These are phyloP conservation scores for Apotomis turbidana DNA, from an alignment of 2,888 invertebrate species.

Conservation along the genomic window DNA sequence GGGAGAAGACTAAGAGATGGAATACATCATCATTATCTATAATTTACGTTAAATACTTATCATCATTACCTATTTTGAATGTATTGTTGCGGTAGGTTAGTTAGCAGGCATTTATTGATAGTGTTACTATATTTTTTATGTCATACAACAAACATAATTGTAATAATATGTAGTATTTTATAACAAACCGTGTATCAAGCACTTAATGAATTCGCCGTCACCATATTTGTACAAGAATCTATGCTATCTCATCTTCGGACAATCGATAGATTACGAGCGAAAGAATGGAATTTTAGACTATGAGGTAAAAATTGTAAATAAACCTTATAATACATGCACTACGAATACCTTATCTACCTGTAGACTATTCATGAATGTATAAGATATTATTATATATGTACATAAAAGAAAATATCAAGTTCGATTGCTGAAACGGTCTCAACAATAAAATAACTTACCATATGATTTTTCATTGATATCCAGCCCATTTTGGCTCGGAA, in stretches of 20 bases:
- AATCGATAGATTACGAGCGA: neutral
- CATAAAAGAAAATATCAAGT: neutral
- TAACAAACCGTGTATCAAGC: too few species aligned
- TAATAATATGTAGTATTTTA: too few species aligned
- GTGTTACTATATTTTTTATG: too few species aligned
- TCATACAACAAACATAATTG: too few species aligned
- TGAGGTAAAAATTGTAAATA: neutral
- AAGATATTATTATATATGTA: neutral
- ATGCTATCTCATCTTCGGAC: neutral
- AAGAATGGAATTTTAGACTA: neutral
- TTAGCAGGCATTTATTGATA: too few species aligned
- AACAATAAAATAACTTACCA: conserved; percentile 65
- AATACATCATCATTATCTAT: too few species aligned
- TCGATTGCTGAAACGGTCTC: neutral
- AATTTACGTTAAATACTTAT: too few species aligned
- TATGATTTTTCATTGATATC: conserved; percentile 82
- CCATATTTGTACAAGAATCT: too few species aligned
- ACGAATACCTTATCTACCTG: neutral
- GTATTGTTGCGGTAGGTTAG: too few species aligned
- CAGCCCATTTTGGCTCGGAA: conserved; percentile 77
- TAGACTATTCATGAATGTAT: neutral
- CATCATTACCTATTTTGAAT: too few species aligned
- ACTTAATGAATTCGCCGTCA: too few species aligned
- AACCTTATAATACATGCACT: neutral
- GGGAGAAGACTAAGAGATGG: too few species aligned